Base-by-base conservation (phyloP, 2,888 invertebrate species). In the Dione juno region DNA sequence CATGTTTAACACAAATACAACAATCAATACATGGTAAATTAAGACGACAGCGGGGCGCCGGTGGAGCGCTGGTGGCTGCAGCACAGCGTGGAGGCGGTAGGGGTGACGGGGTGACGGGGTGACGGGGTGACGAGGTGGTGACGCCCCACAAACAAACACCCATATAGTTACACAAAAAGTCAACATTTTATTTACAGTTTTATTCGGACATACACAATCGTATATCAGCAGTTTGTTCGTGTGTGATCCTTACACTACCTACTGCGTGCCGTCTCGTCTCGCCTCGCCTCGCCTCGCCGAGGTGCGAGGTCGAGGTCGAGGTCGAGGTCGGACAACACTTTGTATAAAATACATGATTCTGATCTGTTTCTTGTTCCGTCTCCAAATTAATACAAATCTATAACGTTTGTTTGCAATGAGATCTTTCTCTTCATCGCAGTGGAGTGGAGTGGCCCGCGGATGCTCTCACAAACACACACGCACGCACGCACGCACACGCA, bases 291-390 rank as follows among this genome's bases (percentile, higher is more conserved):
- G 53, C 28, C 53, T 14, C 28, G 7, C 14, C 8, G 28, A 11
- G 6, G 19, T 6, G 11, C 5, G 53, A n/a, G n/a, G 53, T 14
- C 53, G 54, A n/a, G n/a, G n/a, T n/a, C n/a, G 35, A 14, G n/a
- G 54, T 11, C 19, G 21, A 28, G 84, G 86, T 89, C 90, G 90
- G 90, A 89, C 89, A 91, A 84, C 86, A 84, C 81, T 85, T 87
- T 83, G 88, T 92, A 92, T 82, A 92, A 92, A 92, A 92, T 90
- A 92, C 92, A 92, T 91, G 91, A 92, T 92, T 92, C 86, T 83
- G 88, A 84, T 90, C 74, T 85, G 82, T 11, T 43, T 52, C 80
- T 86, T 85, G 84, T 84, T 84, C 80, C 74, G 84, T 87, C 85
- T 86, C 84, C 84, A 88, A 87, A 72, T 86, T 81, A 82, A 80